These are phyloP conservation scores for Leptonema lineaticorne DNA, from an alignment of 1,140 invertebrate genomes.

Conservation along the genomic window DNA sequence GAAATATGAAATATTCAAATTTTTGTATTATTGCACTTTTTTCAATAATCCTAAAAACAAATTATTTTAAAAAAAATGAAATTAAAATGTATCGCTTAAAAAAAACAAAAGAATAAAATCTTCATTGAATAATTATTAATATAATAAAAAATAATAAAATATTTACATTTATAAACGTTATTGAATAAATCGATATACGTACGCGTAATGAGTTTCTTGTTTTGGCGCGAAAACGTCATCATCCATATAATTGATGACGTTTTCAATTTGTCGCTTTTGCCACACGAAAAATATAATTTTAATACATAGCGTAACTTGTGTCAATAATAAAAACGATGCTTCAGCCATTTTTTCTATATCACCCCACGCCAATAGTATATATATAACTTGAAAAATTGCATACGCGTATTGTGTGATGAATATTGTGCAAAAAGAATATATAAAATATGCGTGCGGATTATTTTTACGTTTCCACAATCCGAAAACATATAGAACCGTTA, in stretches of 20 bases:
- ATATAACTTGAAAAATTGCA: constrained; percentile 35
- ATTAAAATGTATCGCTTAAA: not conserved
- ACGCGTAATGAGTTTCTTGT: constrained; percentile 20
- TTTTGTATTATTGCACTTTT: constrained; percentile 15
- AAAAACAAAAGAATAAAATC: not conserved
- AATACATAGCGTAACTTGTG: constrained; percentile 34
- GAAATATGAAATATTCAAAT: constrained; percentile 34
- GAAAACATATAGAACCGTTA: constrained; percentile 30
- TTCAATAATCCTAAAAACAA: constrained; percentile 31
- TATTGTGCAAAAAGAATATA: constrained; percentile 28
- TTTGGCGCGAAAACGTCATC: constrained; percentile 20
- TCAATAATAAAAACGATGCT: constrained; percentile 37
- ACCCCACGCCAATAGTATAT: constrained; percentile 34
- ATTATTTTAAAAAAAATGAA: not conserved
- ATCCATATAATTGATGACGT: constrained; percentile 28
- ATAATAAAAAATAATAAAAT: too few species aligned
- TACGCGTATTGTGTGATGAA: constrained; percentile 38
- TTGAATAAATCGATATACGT: constrained; percentile 10
- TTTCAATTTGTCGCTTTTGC: constrained; percentile 19
- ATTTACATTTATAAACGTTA: not conserved
- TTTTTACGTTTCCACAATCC: constrained; percentile 35
- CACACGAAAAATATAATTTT: constrained; percentile 33
- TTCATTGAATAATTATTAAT: not conserved
- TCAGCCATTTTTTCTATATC: constrained; percentile 41
- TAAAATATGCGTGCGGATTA: constrained; percentile 9